Evolutionary conservation across 92 coral and sea anemone species (phyloP).

Genomic region (Meandrina meandrites): DNA sequence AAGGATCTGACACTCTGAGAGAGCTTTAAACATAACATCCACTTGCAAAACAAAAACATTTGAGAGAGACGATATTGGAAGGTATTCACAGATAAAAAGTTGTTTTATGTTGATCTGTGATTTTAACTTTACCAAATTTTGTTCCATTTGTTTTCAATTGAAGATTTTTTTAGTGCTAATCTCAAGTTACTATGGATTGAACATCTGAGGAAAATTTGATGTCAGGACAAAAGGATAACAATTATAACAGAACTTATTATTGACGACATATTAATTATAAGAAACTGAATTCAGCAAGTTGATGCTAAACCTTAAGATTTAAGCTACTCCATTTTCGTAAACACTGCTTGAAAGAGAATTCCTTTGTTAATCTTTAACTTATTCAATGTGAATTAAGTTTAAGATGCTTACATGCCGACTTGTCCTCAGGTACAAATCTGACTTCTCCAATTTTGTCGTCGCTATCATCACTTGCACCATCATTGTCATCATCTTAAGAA

Average conservation of each 20-base stretch:
- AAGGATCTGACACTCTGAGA: conserved; percentile 89
- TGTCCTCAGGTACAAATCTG: conserved; percentile 96
- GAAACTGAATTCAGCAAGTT: no score
- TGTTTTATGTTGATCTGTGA: no score
- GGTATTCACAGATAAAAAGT: background rate
- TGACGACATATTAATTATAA: no score
- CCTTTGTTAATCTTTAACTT: no score
- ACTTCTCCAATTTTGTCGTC: conserved; percentile 79
- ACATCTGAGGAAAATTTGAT: no score
- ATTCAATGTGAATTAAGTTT: background rate
- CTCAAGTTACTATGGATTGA: no score
- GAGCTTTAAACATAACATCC: conserved; percentile 75
- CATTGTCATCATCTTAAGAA: conserved; percentile 54
- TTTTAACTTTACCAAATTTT: no score
- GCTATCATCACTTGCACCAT: conserved; percentile 77
- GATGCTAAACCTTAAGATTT: no score
- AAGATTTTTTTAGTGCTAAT: no score
- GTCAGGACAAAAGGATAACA: no score
- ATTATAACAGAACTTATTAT: no score
- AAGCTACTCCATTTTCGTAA: background rate
- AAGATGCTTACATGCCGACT: conserved; percentile 64
- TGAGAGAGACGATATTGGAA: background rate
- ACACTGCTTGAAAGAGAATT: background rate
- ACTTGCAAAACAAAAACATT: conserved; percentile 51
- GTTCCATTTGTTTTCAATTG: no score